These are phyloP conservation scores for Cebus imitator DNA, from an alignment of 2,113 vertebrate species.

Conservation along the genomic window DNA sequence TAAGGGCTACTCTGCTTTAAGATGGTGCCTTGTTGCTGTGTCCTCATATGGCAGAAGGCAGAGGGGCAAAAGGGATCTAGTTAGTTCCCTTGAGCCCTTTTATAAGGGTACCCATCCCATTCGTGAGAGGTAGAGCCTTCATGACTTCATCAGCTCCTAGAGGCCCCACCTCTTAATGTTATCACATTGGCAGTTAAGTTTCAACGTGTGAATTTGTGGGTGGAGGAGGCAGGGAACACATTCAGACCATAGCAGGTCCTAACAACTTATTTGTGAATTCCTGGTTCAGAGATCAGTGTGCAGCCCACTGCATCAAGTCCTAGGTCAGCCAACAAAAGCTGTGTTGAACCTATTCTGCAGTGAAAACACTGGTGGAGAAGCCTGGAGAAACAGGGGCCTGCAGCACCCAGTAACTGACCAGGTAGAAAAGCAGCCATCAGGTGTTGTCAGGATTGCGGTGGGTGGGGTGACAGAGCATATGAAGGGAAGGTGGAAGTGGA, in stretches of 20 bases:
- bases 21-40: background rate
- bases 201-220: background rate
- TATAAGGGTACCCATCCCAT: background rate
- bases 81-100: background rate
- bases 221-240: background rate
- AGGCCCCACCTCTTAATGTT: background rate
- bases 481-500: background rate
- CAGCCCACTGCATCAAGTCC: no score
- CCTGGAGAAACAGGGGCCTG: no score
- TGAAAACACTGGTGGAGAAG: background rate
- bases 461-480: accelerated
- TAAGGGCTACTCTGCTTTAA: background rate
- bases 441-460: background rate
- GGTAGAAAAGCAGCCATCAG: background rate
- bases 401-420: background rate
- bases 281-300: background rate
- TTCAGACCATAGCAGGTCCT: background rate
- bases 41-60: background rate
- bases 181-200: background rate
- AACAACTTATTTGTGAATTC: no score
- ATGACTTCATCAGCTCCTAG: background rate
- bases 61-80: background rate
- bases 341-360: accelerated
- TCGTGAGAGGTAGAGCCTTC: background rate
- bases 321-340: no score